Evolutionary conservation across 2,113 vertebrate genomes (phyloP), one percentile per base, ranked within the genome.

Genomic region (Australoheros scitulus): DNA sequence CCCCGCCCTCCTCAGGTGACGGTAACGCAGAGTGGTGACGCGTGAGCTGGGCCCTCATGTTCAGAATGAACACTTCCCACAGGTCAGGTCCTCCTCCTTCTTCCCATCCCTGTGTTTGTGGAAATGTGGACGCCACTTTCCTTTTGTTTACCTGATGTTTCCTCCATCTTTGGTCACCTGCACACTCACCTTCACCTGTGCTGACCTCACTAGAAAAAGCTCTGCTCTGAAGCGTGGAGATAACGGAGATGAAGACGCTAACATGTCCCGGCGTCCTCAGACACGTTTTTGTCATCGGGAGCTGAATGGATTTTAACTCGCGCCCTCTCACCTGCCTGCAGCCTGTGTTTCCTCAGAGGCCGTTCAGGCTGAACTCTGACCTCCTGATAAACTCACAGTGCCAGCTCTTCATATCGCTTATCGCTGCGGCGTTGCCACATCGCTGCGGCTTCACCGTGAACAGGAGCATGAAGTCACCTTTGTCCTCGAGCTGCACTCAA

Each of bases 401-500:
- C 41, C 65, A 6, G 65, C 65, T 70, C 65, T 29, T 52, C 10
- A 6, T 13, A 9, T 52, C 15, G 17, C 47, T 20, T 72, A 52
- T 72, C 17, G 0, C 43, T 3, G 24, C 10, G 20, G 41, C 6
- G 43, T 13, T 72, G 1, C 65, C 65, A 72, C 65, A 72, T 72
- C 6, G 1, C 43, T 5, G 43, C 15, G 52, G 8, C 17, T 50
- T 72, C 43, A 72, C 65, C 20, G 47, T 47, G 20, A 72, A 32
- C 65, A 52, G 65, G 18, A 50, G 65, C 26, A 2, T 26, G 26
- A 24, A 26, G 2, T 50, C 52, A 8, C 43, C 0, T 72, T 10
- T 0, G 17, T 32, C 26, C 43, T 52, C 17, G 0, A 70, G 7
- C 43, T 29, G 10, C 1, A 0, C 2, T 20, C 29, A 13, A 29